Evolutionary conservation across 2,888 invertebrate genomes (phyloP).

Genomic region (Nasonovia ribisnigri): DNA sequence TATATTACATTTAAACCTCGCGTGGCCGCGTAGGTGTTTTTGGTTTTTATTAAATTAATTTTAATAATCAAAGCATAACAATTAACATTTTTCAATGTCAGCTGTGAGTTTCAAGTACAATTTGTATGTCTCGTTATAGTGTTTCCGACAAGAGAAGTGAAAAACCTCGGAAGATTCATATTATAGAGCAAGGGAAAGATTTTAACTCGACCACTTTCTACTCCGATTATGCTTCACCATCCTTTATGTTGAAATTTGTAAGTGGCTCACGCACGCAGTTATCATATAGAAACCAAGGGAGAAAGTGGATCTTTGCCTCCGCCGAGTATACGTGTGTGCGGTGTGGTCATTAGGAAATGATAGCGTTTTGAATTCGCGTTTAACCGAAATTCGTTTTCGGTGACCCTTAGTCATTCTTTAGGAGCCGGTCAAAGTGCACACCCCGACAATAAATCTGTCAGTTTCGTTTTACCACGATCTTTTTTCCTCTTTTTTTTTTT

Average conservation of each 20-base stretch:
- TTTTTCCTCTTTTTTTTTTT: slow-evolving; percentile 17
- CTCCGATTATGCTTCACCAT: slow-evolving; percentile 38
- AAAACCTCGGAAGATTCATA: slow-evolving; percentile 16
- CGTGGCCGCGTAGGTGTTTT: not conserved
- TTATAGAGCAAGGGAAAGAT: not conserved
- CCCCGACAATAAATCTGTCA: slow-evolving; percentile 49
- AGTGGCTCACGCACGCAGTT: slow-evolving; percentile 63
- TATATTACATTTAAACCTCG: not conserved
- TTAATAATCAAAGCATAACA: not conserved
- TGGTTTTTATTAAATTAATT: not conserved
- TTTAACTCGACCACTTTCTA: slow-evolving; percentile 45
- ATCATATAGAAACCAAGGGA: slow-evolving; percentile 21
- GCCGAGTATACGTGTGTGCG: slow-evolving; percentile 4
- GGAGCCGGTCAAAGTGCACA: slow-evolving; percentile 25
- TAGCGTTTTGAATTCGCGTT: slow-evolving; percentile 54
- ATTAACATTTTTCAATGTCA: slow-evolving; percentile 1
- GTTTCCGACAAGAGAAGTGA: slow-evolving; percentile 32
- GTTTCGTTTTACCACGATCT: slow-evolving; percentile 17
- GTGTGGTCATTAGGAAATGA: slow-evolving; percentile 62
- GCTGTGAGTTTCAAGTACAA: not conserved
- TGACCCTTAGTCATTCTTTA: slow-evolving; percentile 51
- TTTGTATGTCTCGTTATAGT: slow-evolving; percentile 27
- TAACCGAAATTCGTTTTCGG: slow-evolving; percentile 59
- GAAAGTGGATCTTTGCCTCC: slow-evolving; percentile 14
- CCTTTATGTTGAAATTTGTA: slow-evolving; percentile 58